Percentiles rank a stretch among this genome's conserved stretches.
Evolutionary conservation across 2,113 vertebrate genomes (phyloP).

Genomic region (sheep (Ovis aries)): DNA sequence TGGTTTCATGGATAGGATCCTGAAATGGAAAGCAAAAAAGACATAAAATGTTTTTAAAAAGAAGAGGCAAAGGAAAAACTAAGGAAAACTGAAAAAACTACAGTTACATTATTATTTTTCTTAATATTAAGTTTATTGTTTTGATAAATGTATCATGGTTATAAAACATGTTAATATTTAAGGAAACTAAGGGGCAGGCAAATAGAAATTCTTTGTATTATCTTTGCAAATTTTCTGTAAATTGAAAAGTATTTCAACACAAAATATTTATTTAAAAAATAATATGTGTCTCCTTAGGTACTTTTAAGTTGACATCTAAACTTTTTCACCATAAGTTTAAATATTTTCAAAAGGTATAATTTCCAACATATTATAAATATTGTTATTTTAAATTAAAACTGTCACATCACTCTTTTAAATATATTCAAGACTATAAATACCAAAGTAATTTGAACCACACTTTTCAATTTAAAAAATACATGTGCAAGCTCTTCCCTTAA

Average conservation of each 20-base stretch:
- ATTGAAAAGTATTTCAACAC: conserved; percentile 7
- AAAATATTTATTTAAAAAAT: conserved; percentile 7
- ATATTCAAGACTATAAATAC: conserved; percentile 50
- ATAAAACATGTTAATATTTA: neutral
- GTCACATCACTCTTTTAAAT: conserved; percentile 39
- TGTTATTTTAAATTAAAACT: conserved; percentile 61
- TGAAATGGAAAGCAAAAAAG: neutral
- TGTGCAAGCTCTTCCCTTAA: conserved; percentile 22
- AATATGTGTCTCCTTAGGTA: neutral
- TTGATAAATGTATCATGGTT: neutral
- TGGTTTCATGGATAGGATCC: neutral
- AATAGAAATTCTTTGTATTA: neutral
- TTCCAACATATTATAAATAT: conserved; percentile 49
- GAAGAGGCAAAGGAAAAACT: neutral
- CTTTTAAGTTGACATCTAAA: conserved; percentile 21
- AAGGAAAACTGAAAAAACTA: neutral
- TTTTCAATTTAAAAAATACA: conserved; percentile 53
- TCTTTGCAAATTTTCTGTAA: neutral
- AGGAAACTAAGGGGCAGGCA: neutral
- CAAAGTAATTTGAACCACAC: conserved; percentile 32
- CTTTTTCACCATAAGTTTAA: conserved; percentile 40
- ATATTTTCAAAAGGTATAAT: conserved; percentile 52
- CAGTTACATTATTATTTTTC: neutral
- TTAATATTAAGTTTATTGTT: neutral
- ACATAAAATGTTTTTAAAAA: neutral